Evolutionary conservation across 1,140 invertebrate species (phyloP), one percentile per base, ranked within the genome.

Genomic region (Ceratitis capitata): DNA sequence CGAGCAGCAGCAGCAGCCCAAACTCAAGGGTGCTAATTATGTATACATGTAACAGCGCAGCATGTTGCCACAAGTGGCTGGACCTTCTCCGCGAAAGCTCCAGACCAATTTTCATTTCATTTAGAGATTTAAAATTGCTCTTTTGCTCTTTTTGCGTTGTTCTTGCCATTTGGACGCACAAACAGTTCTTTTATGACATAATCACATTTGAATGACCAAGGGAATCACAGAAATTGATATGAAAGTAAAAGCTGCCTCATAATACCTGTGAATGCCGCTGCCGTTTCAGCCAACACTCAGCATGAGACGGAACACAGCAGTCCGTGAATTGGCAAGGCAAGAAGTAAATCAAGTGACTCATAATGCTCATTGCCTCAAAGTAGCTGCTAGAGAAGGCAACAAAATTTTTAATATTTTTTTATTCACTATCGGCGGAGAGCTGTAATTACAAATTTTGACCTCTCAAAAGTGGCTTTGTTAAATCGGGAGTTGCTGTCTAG

Each of bases 141-240:
- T n/a, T n/a, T n/a, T n/a, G n/a, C n/a, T n/a, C n/a, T n/a, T n/a
- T n/a, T n/a, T n/a, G n/a, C 23, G 10, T 29, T 26, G 39, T 19
- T 42, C 16, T 74, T 74, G 29, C 4, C 0, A n/a, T n/a, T n/a
- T n/a, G n/a, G 16, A 6, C 10, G 19, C 69, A 23, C 10, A n/a
- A 7, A 6, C 35, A 45, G n/a, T n/a, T n/a, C 64, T 74, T 45
- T n/a, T 78, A 78, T 78, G 69, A 78, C 69, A 78, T 78, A 78
- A 78, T 78, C 69, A 78, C 39, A 78, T 47, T 26, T 78, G 45
- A 78, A 78, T 78, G 39, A 19, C n/a, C 39, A n/a, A 78, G 45
- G 39, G 45, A 78, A 78, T 78, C 45, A 12, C 69, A 10, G n/a
- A n/a, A n/a, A 42, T 45, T 78, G n/a, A 78, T 78, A 78, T 32